Evolutionary conservation across 2,797 vertebrate species (phyloP), one percentile per base, ranked within the genome.

Genomic region (Alca torda): DNA sequence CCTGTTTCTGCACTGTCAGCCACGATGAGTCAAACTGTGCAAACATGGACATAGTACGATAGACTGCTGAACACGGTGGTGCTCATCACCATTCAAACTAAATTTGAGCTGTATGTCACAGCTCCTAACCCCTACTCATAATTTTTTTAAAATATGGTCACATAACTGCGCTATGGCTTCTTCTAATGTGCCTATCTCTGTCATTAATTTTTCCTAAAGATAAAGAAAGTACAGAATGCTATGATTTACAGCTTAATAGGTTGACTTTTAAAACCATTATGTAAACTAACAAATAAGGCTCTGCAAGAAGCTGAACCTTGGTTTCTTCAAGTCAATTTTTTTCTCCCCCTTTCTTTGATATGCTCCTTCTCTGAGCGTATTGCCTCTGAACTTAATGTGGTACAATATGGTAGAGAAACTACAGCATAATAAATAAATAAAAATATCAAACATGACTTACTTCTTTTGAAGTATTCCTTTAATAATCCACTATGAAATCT

Each of bases 221-320:
- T 88, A 78, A 74, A 91, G 54, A 73, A 75, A 89, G 56, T 79
- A 87, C 39, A 43, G 50, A 94, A 68, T 93, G 64, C 89, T 96
- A 81, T 76, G 61, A 93, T 91, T 97, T 97, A 94, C 68, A 94
- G 57, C 60, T 95, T 95, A 94, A 95, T 90, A 87, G 13, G 57
- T 59, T 94, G 70, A 94, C 45, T 96, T 96, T 95, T 90, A 82
- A 92, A 96, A 95, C 60, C 67, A 53, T 87, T 95, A 93, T 84
- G 53, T 95, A 97, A 96, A 95, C 79, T 92, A 94, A 87, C 83
- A 95, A 96, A 95, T 91, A 79, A 93, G 83, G 51, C 90, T 96
- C 89, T 93, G n/a, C 64, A 94, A 92, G 86, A 87, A 79, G 76
- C 59, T 97, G 82, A 73, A 93, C 54, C 65, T 80, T 57, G 57